Conservation (phyloP, 2,888 invertebrate genomes). For the Flexamia atlantica region DNA sequence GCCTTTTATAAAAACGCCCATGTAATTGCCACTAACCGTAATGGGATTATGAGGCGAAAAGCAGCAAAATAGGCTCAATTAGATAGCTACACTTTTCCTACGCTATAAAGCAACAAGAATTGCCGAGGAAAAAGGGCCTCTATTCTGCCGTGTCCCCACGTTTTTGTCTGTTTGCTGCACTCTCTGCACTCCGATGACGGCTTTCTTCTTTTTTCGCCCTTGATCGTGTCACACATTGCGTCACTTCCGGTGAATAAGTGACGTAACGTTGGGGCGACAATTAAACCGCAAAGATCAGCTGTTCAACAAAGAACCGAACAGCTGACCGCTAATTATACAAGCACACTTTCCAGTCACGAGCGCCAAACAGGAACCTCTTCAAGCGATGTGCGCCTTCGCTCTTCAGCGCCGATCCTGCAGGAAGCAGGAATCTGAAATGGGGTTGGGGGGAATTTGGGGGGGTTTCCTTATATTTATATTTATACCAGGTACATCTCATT, state of each 20-base stretch:
- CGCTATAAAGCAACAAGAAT: background rate
- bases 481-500: no score
- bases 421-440: background rate
- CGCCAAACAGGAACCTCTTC: conserved; percentile 27
- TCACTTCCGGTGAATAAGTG: conserved; percentile 8
- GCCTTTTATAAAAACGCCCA: no score
- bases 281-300: conserved; percentile 34
- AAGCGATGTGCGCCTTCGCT: background rate
- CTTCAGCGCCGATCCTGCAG: background rate
- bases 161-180: conserved; percentile 14
- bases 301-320: conserved; percentile 38
- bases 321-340: conserved; percentile 41
- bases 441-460: no score
- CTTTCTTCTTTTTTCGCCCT: conserved; percentile 43
- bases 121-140: background rate
- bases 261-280: conserved; percentile 17
- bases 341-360: conserved; percentile 37
- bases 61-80: background rate
- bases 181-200: conserved; percentile 31
- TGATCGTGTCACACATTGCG: conserved; percentile 40
- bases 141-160: background rate
- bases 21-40: background rate
- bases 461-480: no score
- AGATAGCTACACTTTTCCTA: background rate
- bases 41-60: background rate